Percentiles rank a stretch among this genome's conserved stretches.
These are phyloP conservation scores for Drosophila infuscata DNA, from an alignment of 2,888 invertebrate genomes.

Conservation along the genomic window DNA sequence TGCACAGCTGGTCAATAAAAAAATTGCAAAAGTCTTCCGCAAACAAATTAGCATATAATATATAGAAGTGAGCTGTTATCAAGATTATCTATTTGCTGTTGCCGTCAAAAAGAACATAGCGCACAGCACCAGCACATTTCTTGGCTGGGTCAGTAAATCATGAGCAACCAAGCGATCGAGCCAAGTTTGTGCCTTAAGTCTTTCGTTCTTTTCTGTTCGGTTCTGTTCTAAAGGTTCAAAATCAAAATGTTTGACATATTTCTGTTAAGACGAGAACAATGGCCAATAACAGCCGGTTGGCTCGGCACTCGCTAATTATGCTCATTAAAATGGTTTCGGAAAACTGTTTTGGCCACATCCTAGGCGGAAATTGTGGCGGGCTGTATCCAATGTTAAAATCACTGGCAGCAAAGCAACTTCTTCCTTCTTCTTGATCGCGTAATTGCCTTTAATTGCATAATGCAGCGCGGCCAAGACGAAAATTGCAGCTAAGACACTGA, in stretches of 20 bases:
- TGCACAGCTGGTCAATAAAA: slow-evolving; percentile 63
- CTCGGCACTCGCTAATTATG: slow-evolving; percentile 69
- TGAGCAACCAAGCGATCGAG: slow-evolving; percentile 64
- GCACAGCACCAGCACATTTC: not conserved
- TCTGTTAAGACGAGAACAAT: slow-evolving; percentile 64
- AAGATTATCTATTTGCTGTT: slow-evolving; percentile 54
- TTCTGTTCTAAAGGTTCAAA: slow-evolving; percentile 34
- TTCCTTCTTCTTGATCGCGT: slow-evolving; percentile 53
- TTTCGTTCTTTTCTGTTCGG: slow-evolving; percentile 34
- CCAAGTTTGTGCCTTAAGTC: slow-evolving; percentile 65
- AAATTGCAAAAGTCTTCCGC: slow-evolving; percentile 47
- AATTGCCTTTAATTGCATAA: slow-evolving; percentile 83
- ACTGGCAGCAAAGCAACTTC: slow-evolving; percentile 26
- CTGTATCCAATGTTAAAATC: slow-evolving; percentile 3
- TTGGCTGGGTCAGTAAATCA: slow-evolving; percentile 58
- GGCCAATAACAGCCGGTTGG: slow-evolving; percentile 75
- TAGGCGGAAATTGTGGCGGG: slow-evolving; percentile 79
- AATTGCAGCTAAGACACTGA: slow-evolving; percentile 82
- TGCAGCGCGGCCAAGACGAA: slow-evolving; percentile 50
- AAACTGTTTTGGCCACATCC: slow-evolving; percentile 70
- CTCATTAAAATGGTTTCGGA: slow-evolving; percentile 72
- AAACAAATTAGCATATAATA: slow-evolving; percentile 58
- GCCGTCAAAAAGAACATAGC: slow-evolving; percentile 47
- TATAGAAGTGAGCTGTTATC: slow-evolving; percentile 22
- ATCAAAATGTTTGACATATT: slow-evolving; percentile 66